Percentiles rank a stretch among this genome's conserved stretches.
Conservation (phyloP, 2,888 invertebrate species). For the Hartigia nigra region DNA sequence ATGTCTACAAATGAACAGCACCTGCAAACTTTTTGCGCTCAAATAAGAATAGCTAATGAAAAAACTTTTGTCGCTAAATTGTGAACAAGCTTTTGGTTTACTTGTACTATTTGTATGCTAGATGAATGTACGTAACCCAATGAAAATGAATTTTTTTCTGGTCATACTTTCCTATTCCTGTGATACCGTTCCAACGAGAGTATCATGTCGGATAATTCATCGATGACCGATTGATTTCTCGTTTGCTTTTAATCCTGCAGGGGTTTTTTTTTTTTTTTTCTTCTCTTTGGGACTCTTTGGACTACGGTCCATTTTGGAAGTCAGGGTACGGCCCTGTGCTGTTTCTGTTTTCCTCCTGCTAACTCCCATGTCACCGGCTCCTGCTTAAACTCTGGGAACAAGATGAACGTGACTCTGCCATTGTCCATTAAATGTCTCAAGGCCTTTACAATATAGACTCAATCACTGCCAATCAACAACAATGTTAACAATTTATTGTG, state of each 20-base stretch:
- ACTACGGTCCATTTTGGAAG: neutral
- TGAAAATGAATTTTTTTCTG: neutral
- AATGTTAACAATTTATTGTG: slow-evolving; percentile 44
- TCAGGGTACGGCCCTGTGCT: slow-evolving; percentile 17
- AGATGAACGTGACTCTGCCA: neutral
- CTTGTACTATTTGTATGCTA: neutral
- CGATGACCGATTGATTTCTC: neutral
- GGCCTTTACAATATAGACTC: slow-evolving; percentile 58
- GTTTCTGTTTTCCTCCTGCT: slow-evolving; percentile 32
- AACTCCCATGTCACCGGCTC: slow-evolving; percentile 15
- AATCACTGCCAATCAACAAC: slow-evolving; percentile 56
- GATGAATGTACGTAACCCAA: neutral
- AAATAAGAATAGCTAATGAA: neutral
- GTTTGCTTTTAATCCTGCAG: neutral
- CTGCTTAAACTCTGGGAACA: neutral
- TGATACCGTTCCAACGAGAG: neutral
- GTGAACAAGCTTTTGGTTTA: neutral
- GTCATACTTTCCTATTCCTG: too few species aligned
- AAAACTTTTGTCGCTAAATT: neutral
- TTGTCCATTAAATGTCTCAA: slow-evolving; percentile 41
- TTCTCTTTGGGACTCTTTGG: neutral
- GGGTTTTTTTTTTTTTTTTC: neutral
- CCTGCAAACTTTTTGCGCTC: neutral
- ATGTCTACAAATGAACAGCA: neutral
- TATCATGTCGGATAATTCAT: neutral